These are phyloP conservation scores for Mionectes olivaceus DNA, from an alignment of 2,797 vertebrate genomes.

Conservation along the genomic window DNA sequence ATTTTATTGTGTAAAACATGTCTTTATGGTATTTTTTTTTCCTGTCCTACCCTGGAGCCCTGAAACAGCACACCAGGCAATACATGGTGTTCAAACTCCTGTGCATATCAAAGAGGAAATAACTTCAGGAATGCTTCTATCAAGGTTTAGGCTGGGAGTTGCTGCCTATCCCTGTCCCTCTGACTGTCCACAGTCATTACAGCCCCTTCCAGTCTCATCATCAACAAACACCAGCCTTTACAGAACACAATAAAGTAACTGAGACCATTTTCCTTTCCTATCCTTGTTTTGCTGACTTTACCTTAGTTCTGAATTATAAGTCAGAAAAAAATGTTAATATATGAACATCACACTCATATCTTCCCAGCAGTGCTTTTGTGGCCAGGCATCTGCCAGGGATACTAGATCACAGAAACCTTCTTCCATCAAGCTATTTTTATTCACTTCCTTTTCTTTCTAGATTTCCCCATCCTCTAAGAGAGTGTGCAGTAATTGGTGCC, in stretches of 20 bases:
- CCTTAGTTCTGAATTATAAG: background rate
- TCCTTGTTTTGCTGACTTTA: background rate
- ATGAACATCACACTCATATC: background rate
- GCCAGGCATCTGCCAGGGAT: conserved; percentile 13
- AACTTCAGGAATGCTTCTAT: background rate
- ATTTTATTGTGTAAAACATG: background rate
- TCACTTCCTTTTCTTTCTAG: conserved; percentile 25
- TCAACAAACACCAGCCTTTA: background rate
- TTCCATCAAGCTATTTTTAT: conserved; percentile 54
- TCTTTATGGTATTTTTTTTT: background rate
- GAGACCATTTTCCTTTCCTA: background rate
- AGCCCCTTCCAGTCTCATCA: background rate
- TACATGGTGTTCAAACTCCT: background rate
- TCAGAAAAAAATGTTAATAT: background rate
- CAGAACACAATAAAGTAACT: background rate
- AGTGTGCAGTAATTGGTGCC: conserved; percentile 33
- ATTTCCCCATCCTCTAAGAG: conserved; percentile 14
- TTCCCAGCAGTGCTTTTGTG: conserved; percentile 11
- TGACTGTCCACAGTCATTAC: background rate
- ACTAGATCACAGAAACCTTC: background rate
- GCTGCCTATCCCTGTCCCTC: background rate
- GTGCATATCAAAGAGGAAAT: background rate
- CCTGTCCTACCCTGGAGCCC: background rate
- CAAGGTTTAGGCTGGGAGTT: background rate
- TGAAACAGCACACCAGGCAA: background rate